Evolutionary conservation across 2,888 invertebrate species (phyloP).

Genomic region (Biston stratarius): DNA sequence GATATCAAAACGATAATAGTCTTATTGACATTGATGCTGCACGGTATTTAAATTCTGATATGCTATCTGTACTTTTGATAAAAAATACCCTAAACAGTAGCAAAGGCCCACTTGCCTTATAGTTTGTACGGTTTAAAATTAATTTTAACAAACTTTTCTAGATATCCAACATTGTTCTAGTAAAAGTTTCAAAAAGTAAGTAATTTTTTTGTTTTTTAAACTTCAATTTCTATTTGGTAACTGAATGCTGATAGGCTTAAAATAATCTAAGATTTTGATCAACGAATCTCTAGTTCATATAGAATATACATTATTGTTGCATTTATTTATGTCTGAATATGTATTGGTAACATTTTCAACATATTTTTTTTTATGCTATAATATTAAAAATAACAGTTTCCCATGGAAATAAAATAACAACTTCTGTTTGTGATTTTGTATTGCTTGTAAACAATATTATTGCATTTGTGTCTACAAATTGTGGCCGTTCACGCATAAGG

Average conservation of each 20-base stretch:
- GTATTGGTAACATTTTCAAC: slow-evolving; percentile 23
- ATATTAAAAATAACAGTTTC: slow-evolving; percentile 68
- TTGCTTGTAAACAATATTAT: slow-evolving; percentile 37
- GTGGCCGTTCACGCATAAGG: neutral
- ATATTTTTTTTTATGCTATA: slow-evolving; percentile 57
- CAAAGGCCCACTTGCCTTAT: too few species aligned
- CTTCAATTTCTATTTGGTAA: neutral
- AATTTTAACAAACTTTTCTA: too few species aligned
- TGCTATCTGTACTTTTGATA: too few species aligned
- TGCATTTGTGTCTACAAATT: slow-evolving; percentile 8
- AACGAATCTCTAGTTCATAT: slow-evolving; percentile 3
- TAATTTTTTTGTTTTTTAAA: too few species aligned
- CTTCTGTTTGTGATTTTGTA: slow-evolving; percentile 45
- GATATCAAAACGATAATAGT: too few species aligned
- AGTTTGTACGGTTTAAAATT: too few species aligned
- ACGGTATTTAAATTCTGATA: too few species aligned
- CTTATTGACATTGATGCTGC: too few species aligned
- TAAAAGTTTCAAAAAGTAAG: too few species aligned
- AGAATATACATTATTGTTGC: neutral
- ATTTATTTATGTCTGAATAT: slow-evolving; percentile 22
- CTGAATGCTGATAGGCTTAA: slow-evolving; percentile 1
- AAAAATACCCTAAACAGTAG: too few species aligned
- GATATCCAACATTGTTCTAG: too few species aligned
- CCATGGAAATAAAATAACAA: slow-evolving; percentile 65
- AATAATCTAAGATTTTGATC: neutral